These are phyloP conservation scores for Crossaster papposus DNA, from an alignment of 53 echinoderm and acorn worm species.

Conservation along the genomic window DNA sequence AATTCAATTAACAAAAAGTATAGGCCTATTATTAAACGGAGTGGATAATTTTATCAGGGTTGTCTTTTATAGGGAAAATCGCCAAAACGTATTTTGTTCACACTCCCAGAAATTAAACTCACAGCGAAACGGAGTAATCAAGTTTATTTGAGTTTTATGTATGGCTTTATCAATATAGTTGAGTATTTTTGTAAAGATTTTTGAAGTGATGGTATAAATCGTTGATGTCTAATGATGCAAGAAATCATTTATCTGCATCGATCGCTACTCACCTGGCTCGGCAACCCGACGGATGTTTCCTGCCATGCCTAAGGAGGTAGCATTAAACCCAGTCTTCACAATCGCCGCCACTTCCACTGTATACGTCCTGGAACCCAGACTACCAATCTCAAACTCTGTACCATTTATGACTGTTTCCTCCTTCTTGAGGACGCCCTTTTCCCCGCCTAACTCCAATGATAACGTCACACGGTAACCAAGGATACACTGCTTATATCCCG, in stretches of 20 bases:
- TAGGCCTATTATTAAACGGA: too few relatives aligned
- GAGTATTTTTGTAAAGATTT: too few relatives aligned
- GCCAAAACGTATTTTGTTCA: too few relatives aligned
- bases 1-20: too few relatives aligned
- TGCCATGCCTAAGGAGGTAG: background rate
- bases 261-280: constrained; percentile 12
- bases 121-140: too few relatives aligned
- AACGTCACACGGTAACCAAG: constrained; percentile 51
- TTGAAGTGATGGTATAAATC: too few relatives aligned
- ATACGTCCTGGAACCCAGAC: background rate
- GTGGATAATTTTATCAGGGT: too few relatives aligned
- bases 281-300: constrained; percentile 17
- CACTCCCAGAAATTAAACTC: too few relatives aligned
- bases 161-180: too few relatives aligned
- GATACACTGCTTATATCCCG: constrained; percentile 51
- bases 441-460: constrained; percentile 9
- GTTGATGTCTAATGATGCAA: too few relatives aligned
- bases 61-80: too few relatives aligned
- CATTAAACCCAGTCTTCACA: background rate
- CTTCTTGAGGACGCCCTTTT: background rate
- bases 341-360: constrained; percentile 19
- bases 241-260: background rate
- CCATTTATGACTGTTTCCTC: background rate
- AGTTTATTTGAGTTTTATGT: too few relatives aligned
- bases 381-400: background rate